Base-by-base conservation (phyloP, 1,140 invertebrate species). In the Monomorium pharaonis region DNA sequence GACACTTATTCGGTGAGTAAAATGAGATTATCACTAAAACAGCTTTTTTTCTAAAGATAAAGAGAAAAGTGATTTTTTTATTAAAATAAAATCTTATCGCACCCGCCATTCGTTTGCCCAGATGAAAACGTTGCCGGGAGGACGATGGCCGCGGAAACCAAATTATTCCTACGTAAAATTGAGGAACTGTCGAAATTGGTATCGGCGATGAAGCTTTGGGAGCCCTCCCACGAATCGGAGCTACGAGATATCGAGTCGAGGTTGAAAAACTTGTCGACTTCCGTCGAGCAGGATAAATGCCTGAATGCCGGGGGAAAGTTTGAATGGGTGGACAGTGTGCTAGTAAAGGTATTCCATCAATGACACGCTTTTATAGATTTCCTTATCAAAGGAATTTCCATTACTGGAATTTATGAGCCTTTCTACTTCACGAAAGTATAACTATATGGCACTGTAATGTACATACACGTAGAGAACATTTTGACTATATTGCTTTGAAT, bases 271-370 rank as follows among this genome's bases (percentile, higher is more conserved):
- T 83, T 96, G 16, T 91, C 84, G 60, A 78, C 74, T 4, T 60
- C 90, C 21, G 95, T 97, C 0, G 90, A 94, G 49, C 93, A 95
- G 67, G 95, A 96, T 9, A 95, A 96, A 44, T 96, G 96, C 54
- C 94, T 98, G 10, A 97, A 97, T 91, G 97, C 96, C 0, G 97
- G 98, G 56, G 98, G 98, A 65, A 97, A 97, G 94, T 99, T 99
- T 95, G 98, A 99, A 95, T 99, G 99, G 99, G 96, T 99, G 14
- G 98, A 99, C 95, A 99, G 99, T 74, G 93, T 98, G 49, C 96
- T 99, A 70, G 97, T 99, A 0, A 98, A 98, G 94, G 97, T 97
- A 93, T 70, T 54, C 12, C 18, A 78, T 91, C 90, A 91, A 44
- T 42, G 37, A 76, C 24, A 62, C 7, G 9, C 18, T 70, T 30